Base-by-base conservation (phyloP, 1,140 invertebrate genomes). In the Heliconius himera region DNA sequence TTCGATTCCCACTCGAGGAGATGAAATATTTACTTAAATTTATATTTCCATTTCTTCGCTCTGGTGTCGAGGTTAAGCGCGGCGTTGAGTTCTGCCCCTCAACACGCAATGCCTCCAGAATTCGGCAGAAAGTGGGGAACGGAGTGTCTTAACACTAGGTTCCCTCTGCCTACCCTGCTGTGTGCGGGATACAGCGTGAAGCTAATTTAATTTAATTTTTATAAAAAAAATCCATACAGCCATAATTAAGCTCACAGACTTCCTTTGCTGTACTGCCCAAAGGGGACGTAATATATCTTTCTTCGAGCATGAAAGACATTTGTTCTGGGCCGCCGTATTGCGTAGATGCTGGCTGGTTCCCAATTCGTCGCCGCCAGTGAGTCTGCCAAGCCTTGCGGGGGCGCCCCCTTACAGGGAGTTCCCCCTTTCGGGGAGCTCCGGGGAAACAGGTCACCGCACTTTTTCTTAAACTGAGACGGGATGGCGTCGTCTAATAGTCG, bases 371-470 rank as follows among this genome's bases (percentile, higher is more conserved):
- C 79, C 88, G 87, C 87, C 88, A 79, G 78, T 26, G 80, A 82
- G 89, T 89, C 88, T 91, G 83, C 76, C 82, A 82, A 80, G 81
- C 76, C 66, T 76, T 72, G 78, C 76, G 49, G 77, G 78, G 76
- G 70, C 71, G 72, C 54, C 79, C 41, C 41, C 16, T 46, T 51
- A 51, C 18, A 51, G 49, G 49, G 49, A 51, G 49, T 51, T 51
- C 49, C 49, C 75, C 74, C 74, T 82, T 72, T 20, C 70, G 33
- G 73, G 75, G 78, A 80, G 73, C n/a, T 70, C 74, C 79, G 73
- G 73, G 60, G 78, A 88, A 87, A 83, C 87, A 85, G 89, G 89
- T 90, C 88, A 88, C 83, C 88, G 90, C 85, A 88, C 88, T 89
- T 85, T 88, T 85, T 85, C 81, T 81, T 83, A 81, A 83, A 76